phyloP scores from a whole-genome alignment of 1,140 invertebrate genomes.

The Lepidurus arcticus region DNA sequence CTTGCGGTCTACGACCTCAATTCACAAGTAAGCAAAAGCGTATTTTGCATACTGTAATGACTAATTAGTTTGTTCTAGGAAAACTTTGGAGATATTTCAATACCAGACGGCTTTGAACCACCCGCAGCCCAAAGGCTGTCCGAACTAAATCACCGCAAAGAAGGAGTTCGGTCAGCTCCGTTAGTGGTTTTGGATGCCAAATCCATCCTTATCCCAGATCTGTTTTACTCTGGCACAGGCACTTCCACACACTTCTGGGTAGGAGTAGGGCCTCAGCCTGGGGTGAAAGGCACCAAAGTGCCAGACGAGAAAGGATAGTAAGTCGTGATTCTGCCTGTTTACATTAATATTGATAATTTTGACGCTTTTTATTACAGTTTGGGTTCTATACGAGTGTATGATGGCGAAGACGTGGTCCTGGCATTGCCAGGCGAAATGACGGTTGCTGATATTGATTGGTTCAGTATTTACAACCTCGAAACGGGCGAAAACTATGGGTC shows the following conservation, averaged over 20 bases:
- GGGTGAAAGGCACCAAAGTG: slow-evolving; percentile 68
- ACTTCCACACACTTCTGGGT: slow-evolving; percentile 78
- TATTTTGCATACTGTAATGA: neutral
- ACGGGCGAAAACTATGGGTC: slow-evolving; percentile 67
- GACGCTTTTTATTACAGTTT: slow-evolving; percentile 50
- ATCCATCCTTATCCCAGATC: slow-evolving; percentile 66
- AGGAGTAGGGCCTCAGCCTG: slow-evolving; percentile 78
- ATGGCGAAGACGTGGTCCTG: slow-evolving; percentile 65
- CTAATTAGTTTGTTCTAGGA: slow-evolving; percentile 50
- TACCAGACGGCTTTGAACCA: slow-evolving; percentile 86
- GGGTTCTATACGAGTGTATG: slow-evolving; percentile 63
- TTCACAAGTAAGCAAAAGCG: slow-evolving; percentile 54
- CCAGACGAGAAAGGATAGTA: slow-evolving; percentile 90
- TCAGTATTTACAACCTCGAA: slow-evolving; percentile 69
- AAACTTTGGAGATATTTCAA: slow-evolving; percentile 82
- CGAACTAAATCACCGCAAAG: slow-evolving; percentile 60
- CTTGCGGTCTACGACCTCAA: slow-evolving; percentile 80
- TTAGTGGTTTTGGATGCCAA: slow-evolving; percentile 74
- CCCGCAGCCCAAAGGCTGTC: slow-evolving; percentile 65
- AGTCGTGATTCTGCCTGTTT: slow-evolving; percentile 47
- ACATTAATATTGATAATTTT: slow-evolving; percentile 33
- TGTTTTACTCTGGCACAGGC: slow-evolving; percentile 64
- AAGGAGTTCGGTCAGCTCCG: slow-evolving; percentile 63
- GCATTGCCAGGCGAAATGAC: slow-evolving; percentile 75
- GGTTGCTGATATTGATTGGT: slow-evolving; percentile 78